Percentiles rank a stretch among this genome's conserved stretches.
These are phyloP conservation scores for Microcebus murinus DNA, from an alignment of 2,113 vertebrate genomes.

Conservation along the genomic window DNA sequence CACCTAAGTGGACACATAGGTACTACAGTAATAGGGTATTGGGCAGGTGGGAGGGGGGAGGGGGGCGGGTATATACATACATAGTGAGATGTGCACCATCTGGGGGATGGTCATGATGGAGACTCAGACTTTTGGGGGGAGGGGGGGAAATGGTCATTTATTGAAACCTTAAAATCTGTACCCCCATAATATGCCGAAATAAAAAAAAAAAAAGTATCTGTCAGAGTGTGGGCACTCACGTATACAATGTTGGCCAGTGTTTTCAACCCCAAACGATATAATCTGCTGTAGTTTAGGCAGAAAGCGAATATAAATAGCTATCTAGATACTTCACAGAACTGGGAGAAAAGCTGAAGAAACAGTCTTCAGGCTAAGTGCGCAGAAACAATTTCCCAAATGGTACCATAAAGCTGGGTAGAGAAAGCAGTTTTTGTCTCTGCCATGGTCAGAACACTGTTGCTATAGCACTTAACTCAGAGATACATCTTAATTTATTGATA, in stretches of 20 bases:
- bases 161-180: no score
- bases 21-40: no score
- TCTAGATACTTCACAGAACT: neutral
- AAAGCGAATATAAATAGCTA: neutral
- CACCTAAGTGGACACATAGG: no score
- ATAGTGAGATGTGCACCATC: no score
- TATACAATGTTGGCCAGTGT: neutral
- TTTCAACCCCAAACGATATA: neutral
- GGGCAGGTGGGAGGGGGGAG: no score
- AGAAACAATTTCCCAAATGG: neutral
- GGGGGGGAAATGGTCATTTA: no score
- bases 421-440: neutral
- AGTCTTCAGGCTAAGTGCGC: neutral
- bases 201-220: no score
- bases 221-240: no score
- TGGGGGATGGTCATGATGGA: no score
- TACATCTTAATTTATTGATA: neutral
- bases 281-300: neutral
- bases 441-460: neutral
- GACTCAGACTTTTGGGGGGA: no score
- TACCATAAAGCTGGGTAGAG: neutral
- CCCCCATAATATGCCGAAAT: no score
- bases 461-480: neutral
- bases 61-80: no score
- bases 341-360: neutral